Evolutionary conservation across 2,888 invertebrate genomes (phyloP).

Genomic region (Pheosia gnoma): DNA sequence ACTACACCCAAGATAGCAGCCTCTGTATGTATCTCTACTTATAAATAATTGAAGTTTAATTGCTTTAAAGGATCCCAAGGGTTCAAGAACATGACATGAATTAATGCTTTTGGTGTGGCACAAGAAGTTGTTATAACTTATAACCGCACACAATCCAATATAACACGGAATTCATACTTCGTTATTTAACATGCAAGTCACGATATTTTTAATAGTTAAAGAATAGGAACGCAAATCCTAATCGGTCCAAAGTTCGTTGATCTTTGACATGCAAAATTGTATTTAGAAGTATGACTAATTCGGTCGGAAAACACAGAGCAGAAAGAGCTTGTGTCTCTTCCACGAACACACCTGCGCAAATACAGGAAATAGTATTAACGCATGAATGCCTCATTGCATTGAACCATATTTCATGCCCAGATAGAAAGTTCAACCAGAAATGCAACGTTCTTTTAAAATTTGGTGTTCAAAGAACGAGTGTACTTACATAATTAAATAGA

Average conservation of each 20-base stretch:
- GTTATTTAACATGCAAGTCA: conserved; percentile 33
- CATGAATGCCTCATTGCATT: neutral
- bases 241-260: conserved; percentile 49
- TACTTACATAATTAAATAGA: neutral
- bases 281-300: conserved; percentile 65
- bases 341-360: conserved; percentile 52
- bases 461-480: neutral
- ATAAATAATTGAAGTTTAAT: neutral
- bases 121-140: neutral
- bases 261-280: conserved; percentile 43
- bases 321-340: conserved; percentile 34
- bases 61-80: neutral
- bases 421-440: neutral
- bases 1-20: neutral
- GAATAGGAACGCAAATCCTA: conserved; percentile 29
- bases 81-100: neutral
- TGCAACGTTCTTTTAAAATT: neutral
- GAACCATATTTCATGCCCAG: neutral
- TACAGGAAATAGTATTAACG: conserved; percentile 26
- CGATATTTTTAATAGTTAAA: conserved; percentile 37
- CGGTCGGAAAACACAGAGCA: conserved; percentile 44
- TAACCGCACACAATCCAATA: conserved; percentile 1
- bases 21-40: neutral
- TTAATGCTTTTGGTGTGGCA: neutral
- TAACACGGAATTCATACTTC: conserved; percentile 11